phyloP scores from a whole-genome alignment of 1,140 invertebrate genomes.

The Portunus trituberculatus region DNA sequence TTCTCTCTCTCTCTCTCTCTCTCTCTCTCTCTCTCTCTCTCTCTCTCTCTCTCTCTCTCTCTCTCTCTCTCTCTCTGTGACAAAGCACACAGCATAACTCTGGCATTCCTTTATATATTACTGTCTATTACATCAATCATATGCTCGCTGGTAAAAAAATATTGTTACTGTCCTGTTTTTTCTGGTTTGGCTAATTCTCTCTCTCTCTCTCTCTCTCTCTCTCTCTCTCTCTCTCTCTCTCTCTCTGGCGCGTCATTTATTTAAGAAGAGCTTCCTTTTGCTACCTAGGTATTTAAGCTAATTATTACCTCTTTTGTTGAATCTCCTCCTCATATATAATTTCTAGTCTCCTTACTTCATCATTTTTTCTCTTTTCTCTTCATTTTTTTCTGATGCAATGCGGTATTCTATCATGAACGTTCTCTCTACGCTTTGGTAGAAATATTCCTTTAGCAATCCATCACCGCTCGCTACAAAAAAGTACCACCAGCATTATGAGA shows the following conservation, averaged over 20 bases:
- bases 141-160: no score
- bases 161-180: no score
- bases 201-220: neutral
- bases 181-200: neutral
- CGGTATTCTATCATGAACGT: neutral
- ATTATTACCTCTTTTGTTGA: neutral
- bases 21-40: neutral
- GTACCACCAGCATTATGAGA: neutral
- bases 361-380: neutral
- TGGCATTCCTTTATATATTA: no score
- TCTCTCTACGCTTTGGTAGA: neutral
- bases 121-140: no score
- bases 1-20: neutral
- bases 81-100: no score
- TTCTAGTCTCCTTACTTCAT: neutral
- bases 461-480: neutral
- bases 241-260: neutral
- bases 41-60: neutral
- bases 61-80: neutral
- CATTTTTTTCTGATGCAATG: neutral
- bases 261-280: neutral
- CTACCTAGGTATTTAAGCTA: neutral
- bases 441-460: neutral
- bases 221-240: neutral
- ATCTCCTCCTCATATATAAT: neutral